Conservation (phyloP, 2,888 invertebrate species). For the Tachina fera region DNA sequence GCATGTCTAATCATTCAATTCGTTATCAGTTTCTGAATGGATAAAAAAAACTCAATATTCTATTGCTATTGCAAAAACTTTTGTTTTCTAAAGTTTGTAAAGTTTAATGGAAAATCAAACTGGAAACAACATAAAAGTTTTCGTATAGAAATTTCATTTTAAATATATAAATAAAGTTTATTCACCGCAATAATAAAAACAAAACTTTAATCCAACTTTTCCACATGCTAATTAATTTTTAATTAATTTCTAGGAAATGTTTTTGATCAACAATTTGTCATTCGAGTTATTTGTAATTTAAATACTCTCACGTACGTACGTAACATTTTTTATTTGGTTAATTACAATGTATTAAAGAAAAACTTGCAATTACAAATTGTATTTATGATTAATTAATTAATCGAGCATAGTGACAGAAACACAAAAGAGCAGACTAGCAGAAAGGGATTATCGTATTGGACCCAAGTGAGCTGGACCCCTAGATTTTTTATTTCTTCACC, state of each 20-base stretch:
- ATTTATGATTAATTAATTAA: too few relatives aligned
- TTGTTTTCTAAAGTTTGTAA: constrained; percentile 46
- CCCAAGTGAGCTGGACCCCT: too few relatives aligned
- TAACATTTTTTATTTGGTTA: too few relatives aligned
- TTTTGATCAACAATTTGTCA: too few relatives aligned
- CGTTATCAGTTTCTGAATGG: neutral
- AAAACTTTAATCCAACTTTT: constrained; percentile 1
- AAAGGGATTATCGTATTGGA: too few relatives aligned
- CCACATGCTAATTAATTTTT: constrained; percentile 28
- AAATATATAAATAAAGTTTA: constrained; percentile 45
- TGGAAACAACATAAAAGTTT: constrained; percentile 37
- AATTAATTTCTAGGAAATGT: constrained; percentile 8
- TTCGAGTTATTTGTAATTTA: too few relatives aligned
- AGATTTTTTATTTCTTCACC: too few relatives aligned
- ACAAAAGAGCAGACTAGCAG: too few relatives aligned
- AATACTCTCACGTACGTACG: too few relatives aligned
- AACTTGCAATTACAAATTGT: too few relatives aligned
- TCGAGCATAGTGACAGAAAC: too few relatives aligned
- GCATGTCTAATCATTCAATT: constrained; percentile 8
- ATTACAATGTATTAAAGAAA: too few relatives aligned
- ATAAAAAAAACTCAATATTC: neutral
- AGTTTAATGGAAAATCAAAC: constrained; percentile 15
- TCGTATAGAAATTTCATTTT: constrained; percentile 51
- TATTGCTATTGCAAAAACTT: constrained; percentile 35
- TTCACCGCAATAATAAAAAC: constrained; percentile 4